These are phyloP conservation scores for Eristalis tenax DNA, from an alignment of 2,888 invertebrate species.

Conservation along the genomic window DNA sequence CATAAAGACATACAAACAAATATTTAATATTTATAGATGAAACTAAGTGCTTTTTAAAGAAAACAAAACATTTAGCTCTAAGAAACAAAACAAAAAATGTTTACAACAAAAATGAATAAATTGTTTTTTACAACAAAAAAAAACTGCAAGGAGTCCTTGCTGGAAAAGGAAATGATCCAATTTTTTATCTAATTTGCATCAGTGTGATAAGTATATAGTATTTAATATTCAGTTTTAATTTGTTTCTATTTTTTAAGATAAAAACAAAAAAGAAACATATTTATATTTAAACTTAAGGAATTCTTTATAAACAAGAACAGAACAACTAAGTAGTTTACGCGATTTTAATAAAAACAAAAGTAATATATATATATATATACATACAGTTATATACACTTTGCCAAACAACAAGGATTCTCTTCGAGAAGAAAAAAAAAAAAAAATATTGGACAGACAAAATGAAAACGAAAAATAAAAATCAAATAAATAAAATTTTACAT, in stretches of 20 bases:
- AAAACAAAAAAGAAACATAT: constrained; percentile 29
- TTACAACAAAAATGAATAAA: constrained; percentile 25
- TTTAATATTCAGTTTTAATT: constrained; percentile 46
- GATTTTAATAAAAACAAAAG: constrained; percentile 40
- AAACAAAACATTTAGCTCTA: constrained; percentile 55
- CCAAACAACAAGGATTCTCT: constrained; percentile 31
- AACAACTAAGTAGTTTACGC: constrained; percentile 38
- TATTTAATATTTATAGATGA: constrained; percentile 32
- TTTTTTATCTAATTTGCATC: constrained; percentile 64
- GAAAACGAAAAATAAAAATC: neutral
- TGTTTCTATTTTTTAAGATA: constrained; percentile 27
- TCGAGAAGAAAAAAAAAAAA: constrained; percentile 14
- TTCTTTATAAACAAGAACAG: constrained; percentile 14
- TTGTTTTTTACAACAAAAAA: constrained; percentile 8
- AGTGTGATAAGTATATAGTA: constrained; percentile 64
- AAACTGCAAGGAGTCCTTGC: neutral
- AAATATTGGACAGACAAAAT: constrained; percentile 11
- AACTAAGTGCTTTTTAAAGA: constrained; percentile 66
- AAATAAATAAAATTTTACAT: constrained; percentile 28
- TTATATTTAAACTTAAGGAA: constrained; percentile 38
- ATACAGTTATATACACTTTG: constrained; percentile 44
- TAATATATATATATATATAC: neutral
- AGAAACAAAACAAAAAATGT: constrained; percentile 52
- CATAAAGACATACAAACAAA: constrained; percentile 17
- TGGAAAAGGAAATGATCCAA: constrained; percentile 5